Percentiles rank a stretch among this genome's conserved stretches.
Conservation (phyloP, 2,797 vertebrate genomes). For the Eulemur coronatus region DNA sequence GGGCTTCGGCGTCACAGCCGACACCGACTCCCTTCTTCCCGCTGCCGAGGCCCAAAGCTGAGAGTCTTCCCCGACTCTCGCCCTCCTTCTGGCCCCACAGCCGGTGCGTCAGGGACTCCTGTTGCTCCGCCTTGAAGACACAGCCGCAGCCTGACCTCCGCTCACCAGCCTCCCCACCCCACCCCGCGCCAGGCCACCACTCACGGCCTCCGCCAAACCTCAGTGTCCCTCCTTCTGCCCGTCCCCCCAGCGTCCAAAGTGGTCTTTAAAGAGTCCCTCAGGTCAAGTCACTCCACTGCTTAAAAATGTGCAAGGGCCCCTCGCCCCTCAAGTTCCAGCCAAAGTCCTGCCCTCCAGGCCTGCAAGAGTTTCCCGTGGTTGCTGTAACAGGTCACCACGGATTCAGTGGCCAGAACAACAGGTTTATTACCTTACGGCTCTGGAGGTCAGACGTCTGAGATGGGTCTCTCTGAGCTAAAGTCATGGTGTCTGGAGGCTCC, state of each 20-base stretch:
- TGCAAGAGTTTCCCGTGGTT: rapidly evolving
- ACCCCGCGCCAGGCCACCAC: rapidly evolving
- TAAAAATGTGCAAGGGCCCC: background rate
- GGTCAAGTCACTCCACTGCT: rapidly evolving
- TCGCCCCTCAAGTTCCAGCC: rapidly evolving
- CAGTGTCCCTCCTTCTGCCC: background rate
- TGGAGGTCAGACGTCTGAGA: background rate
- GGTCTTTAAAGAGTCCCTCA: background rate
- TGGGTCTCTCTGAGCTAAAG: background rate
- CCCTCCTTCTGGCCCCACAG: rapidly evolving
- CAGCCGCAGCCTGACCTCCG: rapidly evolving
- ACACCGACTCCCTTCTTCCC: rapidly evolving
- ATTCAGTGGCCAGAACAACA: background rate
- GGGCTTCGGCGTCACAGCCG: rapidly evolving
- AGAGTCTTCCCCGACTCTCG: background rate
- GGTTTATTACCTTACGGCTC: rapidly evolving
- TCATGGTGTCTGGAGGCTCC: background rate
- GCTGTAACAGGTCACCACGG: background rate
- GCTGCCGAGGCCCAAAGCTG: background rate
- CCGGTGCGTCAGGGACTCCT: rapidly evolving
- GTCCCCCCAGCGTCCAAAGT: too few relatives aligned
- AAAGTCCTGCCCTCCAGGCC: background rate
- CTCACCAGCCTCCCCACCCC: background rate
- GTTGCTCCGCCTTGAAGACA: rapidly evolving
- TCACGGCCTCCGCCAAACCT: too few relatives aligned